Evolutionary conservation across 2,888 invertebrate species (phyloP).

Genomic region (Troides oblongomaculatus): DNA sequence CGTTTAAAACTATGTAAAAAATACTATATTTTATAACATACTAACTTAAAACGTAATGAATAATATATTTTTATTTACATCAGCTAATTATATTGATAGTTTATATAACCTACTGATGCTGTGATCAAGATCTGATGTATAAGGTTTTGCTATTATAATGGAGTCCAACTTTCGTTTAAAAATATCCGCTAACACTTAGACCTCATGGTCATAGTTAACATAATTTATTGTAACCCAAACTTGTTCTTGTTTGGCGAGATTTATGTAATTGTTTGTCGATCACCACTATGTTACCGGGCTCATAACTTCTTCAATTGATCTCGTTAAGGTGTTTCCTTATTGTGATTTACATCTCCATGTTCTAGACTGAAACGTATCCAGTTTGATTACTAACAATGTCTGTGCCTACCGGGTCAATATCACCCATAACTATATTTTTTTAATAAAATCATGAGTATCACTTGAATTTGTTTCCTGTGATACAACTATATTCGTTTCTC

Average conservation of each 20-base stretch:
- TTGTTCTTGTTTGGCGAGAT: conserved; percentile 33
- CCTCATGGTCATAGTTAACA: conserved; percentile 20
- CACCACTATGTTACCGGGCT: conserved; percentile 23
- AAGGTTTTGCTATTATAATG: too few species aligned
- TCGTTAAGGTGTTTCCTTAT: conserved; percentile 31
- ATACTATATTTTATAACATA: too few species aligned
- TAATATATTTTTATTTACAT: too few species aligned
- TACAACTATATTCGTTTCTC: too few species aligned
- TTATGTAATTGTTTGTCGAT: conserved; percentile 33
- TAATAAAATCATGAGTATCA: too few species aligned
- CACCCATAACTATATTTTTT: not conserved
- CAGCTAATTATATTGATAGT: too few species aligned
- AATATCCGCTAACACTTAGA: conserved; percentile 3
- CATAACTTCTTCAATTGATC: conserved; percentile 31
- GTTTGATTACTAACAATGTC: not conserved
- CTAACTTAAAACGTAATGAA: too few species aligned
- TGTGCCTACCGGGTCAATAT: not conserved
- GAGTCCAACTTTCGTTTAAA: too few species aligned
- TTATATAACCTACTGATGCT: too few species aligned
- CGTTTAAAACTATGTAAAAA: too few species aligned
- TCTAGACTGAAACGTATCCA: not conserved
- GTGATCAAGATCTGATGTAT: too few species aligned
- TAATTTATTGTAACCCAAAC: conserved; percentile 33
- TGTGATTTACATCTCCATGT: conserved; percentile 15
- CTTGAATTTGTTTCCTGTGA: too few species aligned